phyloP scores from a whole-genome alignment of 1,140 invertebrate genomes.

The Danaus plexippus region DNA sequence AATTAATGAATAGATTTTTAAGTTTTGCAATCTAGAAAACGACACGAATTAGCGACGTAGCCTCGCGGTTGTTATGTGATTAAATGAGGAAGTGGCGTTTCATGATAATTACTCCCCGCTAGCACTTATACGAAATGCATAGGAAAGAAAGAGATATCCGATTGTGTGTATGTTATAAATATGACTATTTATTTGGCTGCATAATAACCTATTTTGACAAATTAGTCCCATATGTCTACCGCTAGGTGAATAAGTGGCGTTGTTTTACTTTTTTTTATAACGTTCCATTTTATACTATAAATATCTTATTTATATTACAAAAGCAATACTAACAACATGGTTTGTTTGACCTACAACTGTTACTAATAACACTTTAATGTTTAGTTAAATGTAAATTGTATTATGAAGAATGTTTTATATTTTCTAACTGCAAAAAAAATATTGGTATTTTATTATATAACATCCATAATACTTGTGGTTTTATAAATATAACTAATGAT shows the following conservation, averaged over 20 bases:
- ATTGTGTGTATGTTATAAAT: conserved; percentile 21
- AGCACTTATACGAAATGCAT: conserved; percentile 12
- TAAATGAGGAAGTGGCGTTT: conserved; percentile 26
- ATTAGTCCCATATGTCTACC: conserved; percentile 58
- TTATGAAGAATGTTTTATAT: too few relatives aligned
- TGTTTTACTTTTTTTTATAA: conserved; percentile 37
- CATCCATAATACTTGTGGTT: too few relatives aligned
- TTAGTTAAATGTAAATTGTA: too few relatives aligned
- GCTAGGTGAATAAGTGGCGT: conserved; percentile 48
- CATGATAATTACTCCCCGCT: conserved; percentile 24
- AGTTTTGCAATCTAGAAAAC: conserved; percentile 41
- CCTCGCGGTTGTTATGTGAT: conserved; percentile 44
- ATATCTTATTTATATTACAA: too few relatives aligned
- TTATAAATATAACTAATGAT: too few relatives aligned
- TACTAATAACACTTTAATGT: too few relatives aligned
- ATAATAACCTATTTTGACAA: conserved; percentile 66
- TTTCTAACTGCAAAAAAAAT: too few relatives aligned
- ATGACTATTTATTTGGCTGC: conserved; percentile 34
- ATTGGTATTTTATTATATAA: too few relatives aligned
- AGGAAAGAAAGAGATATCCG: conserved; percentile 37
- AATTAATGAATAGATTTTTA: conserved; percentile 33
- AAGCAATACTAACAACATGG: too few relatives aligned
- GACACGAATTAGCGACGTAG: conserved; percentile 55
- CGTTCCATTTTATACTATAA: conserved; percentile 23
- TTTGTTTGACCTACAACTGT: too few relatives aligned